A percentile compares a stretch with the other conserved stretches of the same genome.
phyloP scores from a whole-genome alignment of 2,888 invertebrate genomes.

The Atherix ibis region DNA sequence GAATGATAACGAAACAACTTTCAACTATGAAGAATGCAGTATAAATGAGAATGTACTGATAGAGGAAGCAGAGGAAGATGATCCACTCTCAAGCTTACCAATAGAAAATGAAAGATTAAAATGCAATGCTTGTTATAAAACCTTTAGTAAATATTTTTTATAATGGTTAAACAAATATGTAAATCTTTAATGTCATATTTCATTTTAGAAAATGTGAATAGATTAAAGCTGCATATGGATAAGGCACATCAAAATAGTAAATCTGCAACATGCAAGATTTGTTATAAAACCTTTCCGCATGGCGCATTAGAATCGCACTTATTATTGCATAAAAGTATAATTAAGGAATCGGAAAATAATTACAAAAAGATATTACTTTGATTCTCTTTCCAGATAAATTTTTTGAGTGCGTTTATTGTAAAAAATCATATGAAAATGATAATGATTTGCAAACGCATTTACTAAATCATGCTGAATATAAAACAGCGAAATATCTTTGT shows the following conservation, averaged over 20 bases:
- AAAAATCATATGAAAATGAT: slow-evolving; percentile 18
- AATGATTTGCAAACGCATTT: slow-evolving; percentile 18
- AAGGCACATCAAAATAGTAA: no score
- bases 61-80: no score
- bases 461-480: slow-evolving; percentile 14
- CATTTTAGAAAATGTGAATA: no score
- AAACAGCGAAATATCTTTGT: slow-evolving; percentile 13
- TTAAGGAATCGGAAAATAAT: no score
- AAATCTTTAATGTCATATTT: no score
- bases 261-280: neutral
- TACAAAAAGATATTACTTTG: neutral
- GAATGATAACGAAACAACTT: neutral
- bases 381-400: neutral
- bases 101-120: no score
- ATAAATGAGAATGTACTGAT: neutral
- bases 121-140: no score
- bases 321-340: slow-evolving; percentile 9
- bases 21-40: neutral
- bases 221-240: no score
- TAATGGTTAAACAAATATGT: no score
- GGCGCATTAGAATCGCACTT: slow-evolving; percentile 8
- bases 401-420: slow-evolving; percentile 18
- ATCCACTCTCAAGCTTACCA: no score
- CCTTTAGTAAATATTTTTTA: no score
- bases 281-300: slow-evolving; percentile 1